A percentile compares a stretch with the other conserved stretches of the same genome.
Evolutionary conservation across 2,888 invertebrate species (phyloP).

Genomic region (Rhingia rostrata): DNA sequence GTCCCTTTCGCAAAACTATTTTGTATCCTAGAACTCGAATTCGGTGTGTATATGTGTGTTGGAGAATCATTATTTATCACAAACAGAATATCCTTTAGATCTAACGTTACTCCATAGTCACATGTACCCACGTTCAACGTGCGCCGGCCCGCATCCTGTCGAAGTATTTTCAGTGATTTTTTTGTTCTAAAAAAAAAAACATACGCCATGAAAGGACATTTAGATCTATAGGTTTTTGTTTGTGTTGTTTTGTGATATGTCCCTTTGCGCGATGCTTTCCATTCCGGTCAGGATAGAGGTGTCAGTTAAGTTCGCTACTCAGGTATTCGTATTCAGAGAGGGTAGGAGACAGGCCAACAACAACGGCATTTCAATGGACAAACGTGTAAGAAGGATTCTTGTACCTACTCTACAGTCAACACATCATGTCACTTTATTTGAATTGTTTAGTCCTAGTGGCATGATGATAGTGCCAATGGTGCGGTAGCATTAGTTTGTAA

Average conservation of each 20-base stretch:
- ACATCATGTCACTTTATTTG: slow-evolving; percentile 64
- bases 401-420: slow-evolving; percentile 32
- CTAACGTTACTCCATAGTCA: slow-evolving; percentile 17
- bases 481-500: slow-evolving; percentile 4
- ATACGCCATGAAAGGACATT: slow-evolving; percentile 37
- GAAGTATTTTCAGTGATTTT: slow-evolving; percentile 41
- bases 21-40: background rate
- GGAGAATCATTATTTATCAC: slow-evolving; percentile 35
- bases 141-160: slow-evolving; percentile 8
- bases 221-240: slow-evolving; percentile 5
- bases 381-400: slow-evolving; percentile 61
- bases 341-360: slow-evolving; percentile 1
- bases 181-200: slow-evolving; percentile 21
- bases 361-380: slow-evolving; percentile 53
- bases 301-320: slow-evolving; percentile 38
- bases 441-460: slow-evolving; percentile 43
- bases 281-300: slow-evolving; percentile 12
- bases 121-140: background rate
- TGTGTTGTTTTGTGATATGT: slow-evolving; percentile 36
- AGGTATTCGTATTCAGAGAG: slow-evolving; percentile 26
- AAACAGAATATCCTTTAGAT: slow-evolving; percentile 45
- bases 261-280: slow-evolving; percentile 18
- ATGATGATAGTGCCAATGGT: slow-evolving; percentile 6
- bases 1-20: slow-evolving; percentile 46
- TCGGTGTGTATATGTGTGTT: slow-evolving; percentile 11